These are phyloP conservation scores for Pseudachorutes palmiensis DNA, from an alignment of 1,140 invertebrate genomes.

Conservation along the genomic window DNA sequence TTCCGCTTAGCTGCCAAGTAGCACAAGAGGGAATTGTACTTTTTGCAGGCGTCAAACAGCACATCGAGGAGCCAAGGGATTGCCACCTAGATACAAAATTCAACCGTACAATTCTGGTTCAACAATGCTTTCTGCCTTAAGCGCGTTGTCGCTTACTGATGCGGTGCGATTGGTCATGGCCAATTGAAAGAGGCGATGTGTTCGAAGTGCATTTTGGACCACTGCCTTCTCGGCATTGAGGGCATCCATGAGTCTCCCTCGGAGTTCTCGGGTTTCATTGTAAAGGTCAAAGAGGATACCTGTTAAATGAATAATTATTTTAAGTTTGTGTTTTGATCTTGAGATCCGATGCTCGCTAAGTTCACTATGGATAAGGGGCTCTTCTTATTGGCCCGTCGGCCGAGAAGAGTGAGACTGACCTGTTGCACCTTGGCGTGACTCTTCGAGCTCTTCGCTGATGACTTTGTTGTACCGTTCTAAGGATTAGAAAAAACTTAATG, in stretches of 20 bases:
- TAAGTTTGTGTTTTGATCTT: too few relatives aligned
- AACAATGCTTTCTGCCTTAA: neutral
- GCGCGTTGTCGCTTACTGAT: neutral
- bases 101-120: neutral
- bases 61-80: conserved; percentile 25
- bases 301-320: too few relatives aligned
- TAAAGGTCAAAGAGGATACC: neutral
- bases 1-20: conserved; percentile 20
- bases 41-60: conserved; percentile 22
- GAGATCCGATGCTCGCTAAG: too few relatives aligned
- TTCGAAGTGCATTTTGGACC: conserved; percentile 30
- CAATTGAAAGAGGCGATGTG: conserved; percentile 27
- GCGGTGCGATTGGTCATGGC: conserved; percentile 23
- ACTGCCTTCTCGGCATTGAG: conserved; percentile 25
- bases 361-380: too few relatives aligned
- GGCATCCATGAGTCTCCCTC: conserved; percentile 19
- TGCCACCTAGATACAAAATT: conserved; percentile 16
- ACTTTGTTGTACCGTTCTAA: conserved; percentile 22
- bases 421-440: neutral
- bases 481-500: conserved; percentile 21
- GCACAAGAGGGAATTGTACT: conserved; percentile 15
- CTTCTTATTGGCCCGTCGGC: too few relatives aligned
- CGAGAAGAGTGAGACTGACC: too few relatives aligned
- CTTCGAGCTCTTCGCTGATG: conserved; percentile 13
- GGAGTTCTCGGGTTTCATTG: conserved; percentile 15